Evolutionary conservation across 2,797 vertebrate species (phyloP), one percentile per base, ranked within the genome.

Genomic region (Chelidonichthys spinosus): DNA sequence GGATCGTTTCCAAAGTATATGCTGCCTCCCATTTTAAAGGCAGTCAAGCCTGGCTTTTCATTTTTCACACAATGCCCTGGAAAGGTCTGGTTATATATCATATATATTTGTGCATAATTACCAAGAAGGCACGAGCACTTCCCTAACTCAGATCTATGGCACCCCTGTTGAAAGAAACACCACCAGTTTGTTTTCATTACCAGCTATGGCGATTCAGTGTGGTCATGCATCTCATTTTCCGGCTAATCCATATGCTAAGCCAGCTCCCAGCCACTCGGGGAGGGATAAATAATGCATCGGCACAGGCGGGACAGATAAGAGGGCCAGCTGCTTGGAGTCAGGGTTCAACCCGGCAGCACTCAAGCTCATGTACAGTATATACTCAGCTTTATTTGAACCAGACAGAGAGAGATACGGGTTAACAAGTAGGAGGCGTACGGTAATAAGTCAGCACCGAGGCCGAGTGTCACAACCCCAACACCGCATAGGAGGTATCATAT

Each of bases 231-330:
- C 60, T 76, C 68, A 83, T 89, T 86, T 66, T 39, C 46, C 4
- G 3, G 69, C 72, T 89, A 80, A 89, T 80, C 79, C 84, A 70
- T 78, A 85, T 55, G 79, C 79, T 84, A 88, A 87, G 35, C 68
- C 70, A 63, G 77, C 74, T 56, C 81, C 64, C 62, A 55, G 85
- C 53, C 76, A 44, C 76, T 72, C 40, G 10, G 55, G 43, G 62
- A 59, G 60, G 37, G 78, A 86, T 87, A 78, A 84, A 88, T 87
- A 84, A 50, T 85, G 85, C 82, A 86, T 74, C 42, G 13, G 72
- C 74, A 79, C 84, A 88, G 70, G 56, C 56, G 44, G 78, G n/a
- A 47, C 61, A 72, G 76, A 87, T 84, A 82, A 89, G 78, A 84
- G 59, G 63, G 72, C 67, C 80, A 66, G 75, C 76, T 74, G 74